Conservation (phyloP, 2,113 vertebrate species). For the Condylura cristata region DNA sequence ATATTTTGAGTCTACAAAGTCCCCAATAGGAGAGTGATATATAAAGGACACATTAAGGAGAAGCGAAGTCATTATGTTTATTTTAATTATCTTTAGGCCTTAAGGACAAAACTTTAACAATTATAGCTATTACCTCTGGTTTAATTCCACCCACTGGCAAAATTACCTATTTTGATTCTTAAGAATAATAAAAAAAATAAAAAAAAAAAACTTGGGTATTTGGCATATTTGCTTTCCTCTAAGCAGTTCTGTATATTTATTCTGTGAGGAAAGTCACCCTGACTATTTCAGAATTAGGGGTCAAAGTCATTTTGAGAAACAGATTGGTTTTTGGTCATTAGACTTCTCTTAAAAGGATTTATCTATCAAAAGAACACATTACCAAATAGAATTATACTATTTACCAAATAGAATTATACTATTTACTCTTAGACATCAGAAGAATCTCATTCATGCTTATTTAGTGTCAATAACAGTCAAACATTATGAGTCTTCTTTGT, state of each 20-base stretch:
- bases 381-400: conserved; percentile 15
- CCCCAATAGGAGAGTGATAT: conserved; percentile 41
- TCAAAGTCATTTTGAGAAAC: conserved; percentile 58
- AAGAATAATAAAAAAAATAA: conserved; percentile 22
- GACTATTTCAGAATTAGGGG: conserved; percentile 17
- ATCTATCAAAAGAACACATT: conserved; percentile 25
- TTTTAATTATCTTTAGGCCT: conserved; percentile 65
- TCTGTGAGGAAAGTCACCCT: conserved; percentile 17
- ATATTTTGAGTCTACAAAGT: neutral
- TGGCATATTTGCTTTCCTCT: neutral
- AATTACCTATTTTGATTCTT: conserved; percentile 45
- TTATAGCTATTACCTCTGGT: neutral
- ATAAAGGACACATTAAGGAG: conserved; percentile 51
- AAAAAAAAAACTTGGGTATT: neutral
- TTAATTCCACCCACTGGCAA: conserved; percentile 55
- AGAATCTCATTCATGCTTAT: neutral
- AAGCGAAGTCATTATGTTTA: conserved; percentile 35
- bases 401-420: conserved; percentile 12
- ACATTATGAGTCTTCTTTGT: neutral
- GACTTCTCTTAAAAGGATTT: neutral
- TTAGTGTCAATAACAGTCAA: neutral
- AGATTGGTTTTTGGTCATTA: neutral
- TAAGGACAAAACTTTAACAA: conserved; percentile 57
- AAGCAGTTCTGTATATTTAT: neutral
- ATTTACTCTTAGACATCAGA: neutral